phyloP scores from a whole-genome alignment of 2,113 vertebrate species.

The Sinocyclocheilus anshuiensis region DNA sequence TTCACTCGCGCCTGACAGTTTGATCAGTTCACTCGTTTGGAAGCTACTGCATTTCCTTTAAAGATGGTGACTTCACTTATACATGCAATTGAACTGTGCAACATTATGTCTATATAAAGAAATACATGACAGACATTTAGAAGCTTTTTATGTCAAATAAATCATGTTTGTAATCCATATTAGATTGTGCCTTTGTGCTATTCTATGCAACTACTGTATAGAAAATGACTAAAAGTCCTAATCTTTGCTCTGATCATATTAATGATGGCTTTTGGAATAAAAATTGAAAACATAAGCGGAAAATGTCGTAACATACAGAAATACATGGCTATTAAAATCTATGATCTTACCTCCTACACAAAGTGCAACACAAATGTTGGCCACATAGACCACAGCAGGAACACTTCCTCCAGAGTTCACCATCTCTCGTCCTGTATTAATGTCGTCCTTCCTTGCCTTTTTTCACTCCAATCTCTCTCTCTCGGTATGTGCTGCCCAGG shows the following conservation, averaged over 20 bases:
- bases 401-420: constrained; percentile 63
- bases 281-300: too few species aligned
- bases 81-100: neutral
- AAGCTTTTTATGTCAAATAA: neutral
- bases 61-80: neutral
- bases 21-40: constrained; percentile 12
- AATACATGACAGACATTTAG: neutral
- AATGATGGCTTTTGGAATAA: neutral
- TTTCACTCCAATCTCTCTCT: constrained; percentile 34
- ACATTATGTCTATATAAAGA: neutral
- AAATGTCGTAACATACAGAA: constrained; percentile 6
- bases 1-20: neutral
- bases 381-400: constrained; percentile 64
- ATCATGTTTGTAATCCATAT: neutral
- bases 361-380: constrained; percentile 64
- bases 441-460: constrained; percentile 53
- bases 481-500: constrained; percentile 51
- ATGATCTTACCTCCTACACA: constrained; percentile 73
- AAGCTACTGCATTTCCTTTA: constrained; percentile 10
- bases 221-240: neutral
- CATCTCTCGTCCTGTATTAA: constrained; percentile 66
- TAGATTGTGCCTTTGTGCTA: neutral
- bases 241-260: neutral
- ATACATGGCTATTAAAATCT: neutral
- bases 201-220: neutral